These are phyloP conservation scores for Adelognathus sp. DNA, from an alignment of 2,888 invertebrate species.

Conservation along the genomic window DNA sequence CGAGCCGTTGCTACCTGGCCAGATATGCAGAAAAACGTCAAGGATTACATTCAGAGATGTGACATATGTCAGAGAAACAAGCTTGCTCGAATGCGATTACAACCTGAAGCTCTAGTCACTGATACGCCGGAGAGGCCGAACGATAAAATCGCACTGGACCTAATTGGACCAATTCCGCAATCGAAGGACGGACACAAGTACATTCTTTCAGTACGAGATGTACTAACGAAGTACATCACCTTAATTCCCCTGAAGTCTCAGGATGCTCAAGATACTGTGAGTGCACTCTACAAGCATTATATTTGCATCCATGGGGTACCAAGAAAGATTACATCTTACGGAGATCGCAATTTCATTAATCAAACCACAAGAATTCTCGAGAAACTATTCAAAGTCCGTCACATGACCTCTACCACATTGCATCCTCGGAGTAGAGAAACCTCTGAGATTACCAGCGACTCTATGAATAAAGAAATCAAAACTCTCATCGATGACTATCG, in stretches of 20 bases:
- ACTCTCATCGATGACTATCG: neutral
- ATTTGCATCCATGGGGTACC: too few species aligned
- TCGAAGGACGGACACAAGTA: neutral
- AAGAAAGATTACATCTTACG: neutral
- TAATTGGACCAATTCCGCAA: neutral
- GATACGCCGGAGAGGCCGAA: neutral
- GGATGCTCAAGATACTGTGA: too few species aligned
- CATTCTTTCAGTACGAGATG: neutral
- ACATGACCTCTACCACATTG: neutral
- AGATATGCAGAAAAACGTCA: neutral
- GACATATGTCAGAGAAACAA: constrained; percentile 2
- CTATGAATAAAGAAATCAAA: neutral
- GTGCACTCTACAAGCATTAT: too few species aligned
- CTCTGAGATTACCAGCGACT: neutral
- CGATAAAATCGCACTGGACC: neutral
- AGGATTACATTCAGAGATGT: constrained; percentile 4
- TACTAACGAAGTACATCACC: neutral
- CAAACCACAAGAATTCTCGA: neutral
- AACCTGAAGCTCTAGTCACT: neutral
- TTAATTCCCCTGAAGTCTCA: neutral
- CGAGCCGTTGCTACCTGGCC: constrained; percentile 17
- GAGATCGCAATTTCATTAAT: neutral
- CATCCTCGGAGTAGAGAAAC: neutral
- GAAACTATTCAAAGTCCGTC: constrained; percentile 1
- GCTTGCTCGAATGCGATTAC: neutral